phyloP scores from a whole-genome alignment of 2,888 invertebrate genomes.

The Elysia crispata region DNA sequence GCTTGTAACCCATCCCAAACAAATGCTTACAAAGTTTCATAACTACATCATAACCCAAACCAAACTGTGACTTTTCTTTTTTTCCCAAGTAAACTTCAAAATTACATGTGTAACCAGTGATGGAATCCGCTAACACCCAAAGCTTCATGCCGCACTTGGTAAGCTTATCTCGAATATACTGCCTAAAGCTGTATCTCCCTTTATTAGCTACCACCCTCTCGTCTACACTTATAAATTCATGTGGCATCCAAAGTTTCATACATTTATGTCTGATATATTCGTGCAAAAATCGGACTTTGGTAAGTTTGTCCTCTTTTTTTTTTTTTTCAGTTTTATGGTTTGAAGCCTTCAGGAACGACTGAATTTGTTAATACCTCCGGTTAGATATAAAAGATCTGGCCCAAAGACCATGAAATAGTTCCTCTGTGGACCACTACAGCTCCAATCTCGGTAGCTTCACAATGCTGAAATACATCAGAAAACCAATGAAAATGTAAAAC shows the following conservation, averaged over 20 bases:
- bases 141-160: conserved; percentile 11
- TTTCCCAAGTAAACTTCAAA: conserved; percentile 26
- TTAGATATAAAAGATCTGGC: conserved; percentile 11
- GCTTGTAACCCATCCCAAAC: not conserved
- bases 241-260: conserved; percentile 1
- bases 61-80: not conserved
- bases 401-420: conserved; percentile 25
- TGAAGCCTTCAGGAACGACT: not conserved
- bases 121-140: conserved; percentile 25
- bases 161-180: not conserved
- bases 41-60: not conserved
- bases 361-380: conserved; percentile 2
- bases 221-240: conserved; percentile 13
- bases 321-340: not conserved
- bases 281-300: not conserved
- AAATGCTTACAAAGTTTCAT: conserved; percentile 11
- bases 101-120: conserved; percentile 18
- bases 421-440: conserved; percentile 10
- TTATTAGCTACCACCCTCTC: conserved; percentile 25
- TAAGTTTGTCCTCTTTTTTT: not conserved
- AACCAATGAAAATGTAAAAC: not conserved
- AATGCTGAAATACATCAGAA: not conserved
- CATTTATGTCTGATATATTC: not conserved
- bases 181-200: conserved; percentile 29
- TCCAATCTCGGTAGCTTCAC: not conserved